Percentiles rank a stretch among this genome's conserved stretches.
These are phyloP conservation scores for Siniperca obscura DNA, from an alignment of 2,797 vertebrate species.

Conservation along the genomic window DNA sequence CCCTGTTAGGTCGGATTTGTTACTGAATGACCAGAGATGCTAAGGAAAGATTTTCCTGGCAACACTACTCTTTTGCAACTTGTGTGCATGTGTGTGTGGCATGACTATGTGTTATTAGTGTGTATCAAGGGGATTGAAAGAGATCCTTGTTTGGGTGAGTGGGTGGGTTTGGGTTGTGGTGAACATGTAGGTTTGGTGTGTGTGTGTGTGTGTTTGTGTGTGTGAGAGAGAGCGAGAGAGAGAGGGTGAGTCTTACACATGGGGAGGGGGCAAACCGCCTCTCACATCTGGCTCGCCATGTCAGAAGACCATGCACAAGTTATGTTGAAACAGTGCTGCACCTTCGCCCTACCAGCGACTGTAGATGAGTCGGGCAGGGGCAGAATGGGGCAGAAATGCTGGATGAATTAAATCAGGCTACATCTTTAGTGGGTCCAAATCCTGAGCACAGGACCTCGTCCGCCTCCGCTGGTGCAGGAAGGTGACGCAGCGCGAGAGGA, in stretches of 20 bases:
- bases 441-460: constrained; percentile 17
- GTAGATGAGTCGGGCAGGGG: background rate
- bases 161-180: constrained; percentile 68
- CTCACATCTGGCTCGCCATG: constrained; percentile 79
- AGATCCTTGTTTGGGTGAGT: constrained; percentile 77
- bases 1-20: constrained; percentile 29
- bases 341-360: constrained; percentile 24
- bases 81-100: constrained; percentile 34
- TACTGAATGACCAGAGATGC: constrained; percentile 39
- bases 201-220: constrained; percentile 24
- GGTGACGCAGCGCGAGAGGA: constrained; percentile 80
- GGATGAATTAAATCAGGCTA: constrained; percentile 2
- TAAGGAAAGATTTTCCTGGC: constrained; percentile 29
- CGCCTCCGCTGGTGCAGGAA: constrained; percentile 73
- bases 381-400: constrained; percentile 14
- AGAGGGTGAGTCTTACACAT: constrained; percentile 35
- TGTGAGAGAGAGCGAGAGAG: constrained; percentile 28
- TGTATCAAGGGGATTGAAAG: constrained; percentile 73
- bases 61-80: constrained; percentile 16
- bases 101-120: constrained; percentile 58
- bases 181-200: constrained; percentile 49
- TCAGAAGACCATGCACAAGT: constrained; percentile 66
- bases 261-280: constrained; percentile 55
- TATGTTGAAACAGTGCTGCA: constrained; percentile 51
- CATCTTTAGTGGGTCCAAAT: background rate